A percentile compares a stretch with the other conserved stretches of the same genome.
Evolutionary conservation across 2,113 vertebrate genomes (phyloP).

Genomic region (Gracilinanus agilis): DNA sequence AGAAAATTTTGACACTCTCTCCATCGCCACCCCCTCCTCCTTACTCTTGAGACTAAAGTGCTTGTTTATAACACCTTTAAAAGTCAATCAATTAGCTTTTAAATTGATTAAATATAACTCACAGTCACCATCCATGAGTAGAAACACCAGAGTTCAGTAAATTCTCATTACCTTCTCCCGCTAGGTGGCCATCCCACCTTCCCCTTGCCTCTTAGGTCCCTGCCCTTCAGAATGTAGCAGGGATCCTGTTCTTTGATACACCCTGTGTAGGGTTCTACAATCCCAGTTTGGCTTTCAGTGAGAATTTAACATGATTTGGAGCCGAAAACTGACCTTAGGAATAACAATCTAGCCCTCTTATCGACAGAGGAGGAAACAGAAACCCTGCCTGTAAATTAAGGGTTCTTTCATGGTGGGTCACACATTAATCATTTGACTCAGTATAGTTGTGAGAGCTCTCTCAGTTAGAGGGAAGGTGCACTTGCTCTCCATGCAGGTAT

Average conservation of each 20-base stretch:
- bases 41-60: conserved; percentile 3
- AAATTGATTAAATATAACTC: conserved; percentile 55
- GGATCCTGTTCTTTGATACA: neutral
- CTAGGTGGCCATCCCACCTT: neutral
- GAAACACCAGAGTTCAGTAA: neutral
- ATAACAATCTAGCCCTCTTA: neutral
- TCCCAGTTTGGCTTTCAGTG: neutral
- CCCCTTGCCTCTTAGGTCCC: neutral
- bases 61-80: conserved; percentile 43
- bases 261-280: neutral
- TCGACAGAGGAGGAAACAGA: neutral
- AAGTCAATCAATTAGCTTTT: conserved; percentile 1
- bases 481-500: neutral
- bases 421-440: neutral
- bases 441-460: neutral
- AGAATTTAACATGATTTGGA: neutral
- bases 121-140: neutral
- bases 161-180: neutral
- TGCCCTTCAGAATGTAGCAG: neutral
- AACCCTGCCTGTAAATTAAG: neutral
- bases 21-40: neutral
- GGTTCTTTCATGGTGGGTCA: neutral
- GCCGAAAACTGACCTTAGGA: neutral
- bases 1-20: neutral
- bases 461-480: neutral